Conservation (phyloP, 2,113 vertebrate genomes). For the Psophia crepitans region DNA sequence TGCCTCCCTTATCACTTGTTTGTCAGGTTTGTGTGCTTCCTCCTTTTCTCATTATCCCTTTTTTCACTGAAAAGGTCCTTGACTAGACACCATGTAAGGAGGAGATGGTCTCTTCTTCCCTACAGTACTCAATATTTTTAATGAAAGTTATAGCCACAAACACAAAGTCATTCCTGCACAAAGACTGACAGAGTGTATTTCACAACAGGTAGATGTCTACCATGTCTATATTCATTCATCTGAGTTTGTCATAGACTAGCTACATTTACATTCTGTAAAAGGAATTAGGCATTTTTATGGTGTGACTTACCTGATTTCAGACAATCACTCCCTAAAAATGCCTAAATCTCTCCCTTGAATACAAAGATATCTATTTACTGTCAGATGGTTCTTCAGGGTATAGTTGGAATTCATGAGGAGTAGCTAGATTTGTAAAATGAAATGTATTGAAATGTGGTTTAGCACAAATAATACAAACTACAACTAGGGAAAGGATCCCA, state of each 20-base stretch:
- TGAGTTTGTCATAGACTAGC: neutral
- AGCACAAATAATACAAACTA: neutral
- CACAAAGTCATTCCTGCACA: neutral
- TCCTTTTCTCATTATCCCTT: neutral
- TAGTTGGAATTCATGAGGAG: neutral
- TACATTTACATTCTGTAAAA: neutral
- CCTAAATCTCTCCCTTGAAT: neutral
- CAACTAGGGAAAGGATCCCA: neutral
- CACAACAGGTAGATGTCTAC: neutral
- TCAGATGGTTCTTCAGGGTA: neutral
- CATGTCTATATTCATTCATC: neutral
- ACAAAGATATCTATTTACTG: neutral
- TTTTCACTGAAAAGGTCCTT: neutral
- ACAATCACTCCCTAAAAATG: neutral
- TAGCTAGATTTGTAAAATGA: neutral
- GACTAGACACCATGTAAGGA: neutral
- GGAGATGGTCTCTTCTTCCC: neutral
- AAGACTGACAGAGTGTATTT: neutral
- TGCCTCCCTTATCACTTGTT: neutral
- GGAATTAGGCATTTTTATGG: neutral
- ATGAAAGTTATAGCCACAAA: neutral
- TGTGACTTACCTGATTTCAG: neutral
- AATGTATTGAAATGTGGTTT: neutral
- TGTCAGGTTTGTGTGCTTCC: neutral
- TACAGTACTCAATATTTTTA: neutral